Evolutionary conservation across 1,140 invertebrate genomes (phyloP), one percentile per base, ranked within the genome.

Genomic region (Eupeodes corollae): DNA sequence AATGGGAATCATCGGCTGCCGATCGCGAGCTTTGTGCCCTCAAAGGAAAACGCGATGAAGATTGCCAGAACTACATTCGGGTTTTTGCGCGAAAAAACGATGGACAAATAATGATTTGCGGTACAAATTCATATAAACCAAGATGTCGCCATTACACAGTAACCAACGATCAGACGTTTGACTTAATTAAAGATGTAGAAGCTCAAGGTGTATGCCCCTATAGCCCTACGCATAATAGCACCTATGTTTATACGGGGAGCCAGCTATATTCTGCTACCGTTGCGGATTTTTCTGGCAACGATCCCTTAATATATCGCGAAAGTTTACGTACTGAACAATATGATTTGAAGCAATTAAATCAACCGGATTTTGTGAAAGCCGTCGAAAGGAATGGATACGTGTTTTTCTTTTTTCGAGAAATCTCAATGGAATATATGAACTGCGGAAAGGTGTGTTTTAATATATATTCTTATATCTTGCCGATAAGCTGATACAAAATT

Each of bases 401-500:
- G 34, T 93, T 96, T 69, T 98, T 98, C 74, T 98, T 98, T 73
- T 98, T 94, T 67, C 79, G 92, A 33, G 93, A 96, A 74, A 89
- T 88, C 11, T 91, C 91, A 33, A 89, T 95, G 13, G 93, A 96
- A 71, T 92, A 86, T 67, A 91, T 93, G 75, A 96, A 96, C 70
- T 96, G 91, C 69, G 91, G 91, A 67, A 94, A 67, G 43, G 63
- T 52, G 26, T 34, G 18, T 15, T 46, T 34, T 46, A n/a, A 5
- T 31, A 41, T 32, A 5, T 30, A 33, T n/a, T 34, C 9, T 34
- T 34, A n/a, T 40, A n/a, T n/a, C n/a, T n/a, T n/a, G n/a, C n/a
- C n/a, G n/a, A n/a, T n/a, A n/a, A n/a, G n/a, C n/a, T n/a, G n/a
- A n/a, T n/a, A n/a, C n/a, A n/a, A n/a, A n/a, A n/a, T n/a, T n/a